Evolutionary conservation across 2,113 vertebrate genomes (phyloP), one percentile per base, ranked within the genome.

Genomic region (Catharus minimus): DNA sequence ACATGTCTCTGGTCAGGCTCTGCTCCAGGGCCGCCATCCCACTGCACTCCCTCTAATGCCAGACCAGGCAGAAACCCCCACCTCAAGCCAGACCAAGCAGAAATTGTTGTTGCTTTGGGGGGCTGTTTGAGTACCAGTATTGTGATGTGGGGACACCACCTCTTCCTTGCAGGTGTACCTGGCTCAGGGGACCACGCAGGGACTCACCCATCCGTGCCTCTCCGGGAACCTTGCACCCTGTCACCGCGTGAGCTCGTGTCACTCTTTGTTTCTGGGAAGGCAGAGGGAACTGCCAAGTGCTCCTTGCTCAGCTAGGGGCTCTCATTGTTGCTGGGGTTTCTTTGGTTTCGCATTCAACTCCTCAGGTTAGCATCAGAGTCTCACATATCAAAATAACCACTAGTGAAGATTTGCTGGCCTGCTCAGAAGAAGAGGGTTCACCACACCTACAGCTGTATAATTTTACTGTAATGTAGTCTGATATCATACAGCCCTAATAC

Each of bases 321-420:
- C 87, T 79, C 94, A 71, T 12, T 76, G 58, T 62, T 79, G 71
- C 58, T 75, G 69, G 66, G 46, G 30, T 75, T 94, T 87, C 87
- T 93, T 27, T 36, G 69, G 86, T 60, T 94, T 89, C 38, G 8
- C 86, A 49, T 82, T 92, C 57, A 43, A 4, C 86, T 89, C 58
- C 69, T 92, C 8, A 82, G 92, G 93, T 89, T 75, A 89, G 83
- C 92, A 90, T 90, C 92, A 85, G 66, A 58, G 81, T 89, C 92
- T 94, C 93, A 69, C 81, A 58, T 87, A 95, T 85, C 93, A 95
- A 94, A 96, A 95, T 87, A 95, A 95, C 81, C 93, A 74, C 86
- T 30, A 62, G 77, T 16, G 86, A 88, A 58, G 69, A 89, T 90
- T 32, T 90, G 83, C 90, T 87, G 89, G 74, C 62, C 74, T 79